phyloP scores from a whole-genome alignment of 2,113 vertebrate species.

The Oreochromis spilurus region DNA sequence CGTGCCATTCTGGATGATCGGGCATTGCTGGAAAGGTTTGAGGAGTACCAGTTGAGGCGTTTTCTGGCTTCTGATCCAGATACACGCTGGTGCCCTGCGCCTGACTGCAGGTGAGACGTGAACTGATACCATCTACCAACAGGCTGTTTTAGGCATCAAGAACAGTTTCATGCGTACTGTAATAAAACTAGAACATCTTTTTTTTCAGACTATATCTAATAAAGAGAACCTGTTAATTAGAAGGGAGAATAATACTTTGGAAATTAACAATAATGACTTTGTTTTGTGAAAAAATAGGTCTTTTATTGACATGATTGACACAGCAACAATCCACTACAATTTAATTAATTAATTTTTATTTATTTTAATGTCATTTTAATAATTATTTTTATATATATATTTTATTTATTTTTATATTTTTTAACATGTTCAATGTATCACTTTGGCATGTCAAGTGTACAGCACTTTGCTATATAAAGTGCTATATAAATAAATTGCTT shows the following conservation, averaged over 20 bases:
- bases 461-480: too few relatives aligned
- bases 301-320: not conserved
- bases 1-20: slow-evolving; percentile 75
- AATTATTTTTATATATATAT: too few relatives aligned
- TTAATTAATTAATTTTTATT: too few relatives aligned
- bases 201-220: not conserved
- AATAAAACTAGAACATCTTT: not conserved
- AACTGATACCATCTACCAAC: not conserved
- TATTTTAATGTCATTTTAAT: too few relatives aligned
- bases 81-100: slow-evolving; percentile 83
- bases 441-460: too few relatives aligned
- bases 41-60: slow-evolving; percentile 80
- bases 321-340: not conserved
- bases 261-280: not conserved
- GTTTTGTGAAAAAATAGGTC: not conserved
- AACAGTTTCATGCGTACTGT: not conserved
- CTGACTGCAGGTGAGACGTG: slow-evolving; percentile 79
- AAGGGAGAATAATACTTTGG: not conserved
- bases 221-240: not conserved
- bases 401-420: too few relatives aligned
- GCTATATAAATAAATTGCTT: too few relatives aligned
- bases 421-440: too few relatives aligned
- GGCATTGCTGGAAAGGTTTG: slow-evolving; percentile 76
- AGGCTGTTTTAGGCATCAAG: not conserved
- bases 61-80: slow-evolving; percentile 78